These are phyloP conservation scores for Odontesthes bonariensis DNA, from an alignment of 2,113 vertebrate genomes.

Conservation along the genomic window DNA sequence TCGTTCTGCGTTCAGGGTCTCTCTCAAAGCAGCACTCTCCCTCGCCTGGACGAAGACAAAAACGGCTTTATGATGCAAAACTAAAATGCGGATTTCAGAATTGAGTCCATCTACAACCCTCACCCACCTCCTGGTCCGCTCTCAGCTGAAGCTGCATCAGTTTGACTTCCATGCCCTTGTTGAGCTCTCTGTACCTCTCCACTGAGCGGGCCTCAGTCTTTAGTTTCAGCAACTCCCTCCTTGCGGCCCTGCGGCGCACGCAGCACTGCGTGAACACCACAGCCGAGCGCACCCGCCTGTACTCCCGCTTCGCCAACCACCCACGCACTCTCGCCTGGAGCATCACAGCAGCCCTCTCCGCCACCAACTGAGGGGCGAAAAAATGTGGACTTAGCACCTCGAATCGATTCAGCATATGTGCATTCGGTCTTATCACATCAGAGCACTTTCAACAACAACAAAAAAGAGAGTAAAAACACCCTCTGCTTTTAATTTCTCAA, in stretches of 20 bases:
- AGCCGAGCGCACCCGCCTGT: conserved; percentile 47
- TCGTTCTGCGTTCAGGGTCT: conserved; percentile 69
- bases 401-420: not conserved
- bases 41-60: conserved; percentile 67
- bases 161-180: conserved; percentile 86
- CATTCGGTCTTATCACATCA: not conserved
- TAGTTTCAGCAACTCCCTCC: conserved; percentile 74
- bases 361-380: conserved; percentile 71
- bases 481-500: not conserved
- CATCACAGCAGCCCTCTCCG: conserved; percentile 68
- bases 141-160: conserved; percentile 84
- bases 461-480: not conserved
- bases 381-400: not conserved
- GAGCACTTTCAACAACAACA: not conserved
- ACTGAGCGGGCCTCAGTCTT: conserved; percentile 76
- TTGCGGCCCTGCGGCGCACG: conserved; percentile 73
- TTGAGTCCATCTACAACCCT: too few species aligned
- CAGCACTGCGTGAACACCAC: conserved; percentile 83
- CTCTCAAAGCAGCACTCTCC: conserved; percentile 73
- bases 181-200: conserved; percentile 82
- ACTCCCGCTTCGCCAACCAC: conserved; percentile 77
- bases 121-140: conserved; percentile 79
- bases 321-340: conserved; percentile 80
- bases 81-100: conserved; percentile 2
- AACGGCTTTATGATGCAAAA: not conserved